These are phyloP conservation scores for Fulmarus glacialis DNA, from an alignment of 2,113 vertebrate species.

Conservation along the genomic window DNA sequence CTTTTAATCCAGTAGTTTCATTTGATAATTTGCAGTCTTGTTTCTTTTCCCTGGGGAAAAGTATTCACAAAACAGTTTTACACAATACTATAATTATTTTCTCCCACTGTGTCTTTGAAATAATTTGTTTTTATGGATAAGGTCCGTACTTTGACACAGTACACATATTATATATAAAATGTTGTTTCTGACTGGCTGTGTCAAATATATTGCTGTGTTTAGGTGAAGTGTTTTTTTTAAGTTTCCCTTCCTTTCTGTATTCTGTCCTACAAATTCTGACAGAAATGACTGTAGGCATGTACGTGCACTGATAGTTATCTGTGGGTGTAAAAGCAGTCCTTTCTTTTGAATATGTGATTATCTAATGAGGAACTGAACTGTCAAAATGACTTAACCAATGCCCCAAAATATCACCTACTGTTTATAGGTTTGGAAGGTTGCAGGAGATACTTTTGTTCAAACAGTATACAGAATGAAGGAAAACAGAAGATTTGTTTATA, in stretches of 20 bases:
- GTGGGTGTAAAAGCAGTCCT: background rate
- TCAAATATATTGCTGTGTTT: background rate
- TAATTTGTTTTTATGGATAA: background rate
- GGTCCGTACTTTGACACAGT: background rate
- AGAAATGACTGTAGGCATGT: background rate
- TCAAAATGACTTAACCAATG: background rate
- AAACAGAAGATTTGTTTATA: background rate
- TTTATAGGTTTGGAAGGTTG: background rate
- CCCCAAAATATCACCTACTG: background rate
- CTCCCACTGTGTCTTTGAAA: background rate
- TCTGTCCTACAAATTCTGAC: background rate
- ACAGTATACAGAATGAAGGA: background rate
- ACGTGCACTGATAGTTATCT: background rate
- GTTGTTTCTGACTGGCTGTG: background rate
- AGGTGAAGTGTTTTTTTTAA: background rate
- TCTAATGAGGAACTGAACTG: background rate
- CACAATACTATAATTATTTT: background rate
- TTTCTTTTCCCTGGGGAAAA: background rate
- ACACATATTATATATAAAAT: background rate
- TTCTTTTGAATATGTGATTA: background rate
- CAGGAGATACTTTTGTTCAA: background rate
- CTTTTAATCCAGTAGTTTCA: background rate
- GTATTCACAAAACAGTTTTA: background rate
- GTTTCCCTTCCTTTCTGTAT: background rate
- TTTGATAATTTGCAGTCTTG: background rate